Base-by-base conservation (phyloP, 2,113 vertebrate genomes). In the Passerina amoena region DNA sequence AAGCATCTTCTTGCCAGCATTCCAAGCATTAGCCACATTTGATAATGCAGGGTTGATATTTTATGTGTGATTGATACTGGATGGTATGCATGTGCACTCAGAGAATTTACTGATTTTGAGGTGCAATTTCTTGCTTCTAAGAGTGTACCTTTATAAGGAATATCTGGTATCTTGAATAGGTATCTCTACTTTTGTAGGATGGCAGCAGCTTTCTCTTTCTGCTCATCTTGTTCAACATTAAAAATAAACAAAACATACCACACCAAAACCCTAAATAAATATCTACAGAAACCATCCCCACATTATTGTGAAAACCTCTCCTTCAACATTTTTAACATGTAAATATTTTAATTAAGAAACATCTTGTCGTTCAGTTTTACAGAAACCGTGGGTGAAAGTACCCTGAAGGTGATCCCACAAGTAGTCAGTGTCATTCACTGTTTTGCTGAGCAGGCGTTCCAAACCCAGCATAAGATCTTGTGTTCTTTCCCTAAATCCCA, bases 311-410 rank as follows among this genome's bases (percentile, higher is more conserved):
- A 93, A 90, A 50, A 10, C 8, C 42, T 94, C 42, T 77, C 69
- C 60, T 94, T 81, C 53, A 72, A 84, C 50, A 84, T 96, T 95
- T 91, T 54, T 87, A 80, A 89, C 65, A 76, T 37, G 33, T 59
- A 78, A 60, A 88, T 92, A 14, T 45, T 85, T 82, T 65, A 78
- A 86, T 68, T 82, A 60, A 61, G 45, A 90, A 91, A 72, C 15
- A 17, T 83, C 31, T 30, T 61, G 60, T 68, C 54, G 90, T 56
- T 5, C 1, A 28, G 60, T 35, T 79, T 57, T 42, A 48, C 38
- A 47, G 60, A 64, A 85, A 65, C 72, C 14, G 9, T 44, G 79
- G 73, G 77, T 54, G 48, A 88, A 95, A 81, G 48, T 38, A 40
- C 4, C 25, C 31, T 57, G 66, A 9, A 27, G 8, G 54, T 71